These are phyloP conservation scores for Aphelinus certus DNA, from an alignment of 1,140 invertebrate species.

Conservation along the genomic window DNA sequence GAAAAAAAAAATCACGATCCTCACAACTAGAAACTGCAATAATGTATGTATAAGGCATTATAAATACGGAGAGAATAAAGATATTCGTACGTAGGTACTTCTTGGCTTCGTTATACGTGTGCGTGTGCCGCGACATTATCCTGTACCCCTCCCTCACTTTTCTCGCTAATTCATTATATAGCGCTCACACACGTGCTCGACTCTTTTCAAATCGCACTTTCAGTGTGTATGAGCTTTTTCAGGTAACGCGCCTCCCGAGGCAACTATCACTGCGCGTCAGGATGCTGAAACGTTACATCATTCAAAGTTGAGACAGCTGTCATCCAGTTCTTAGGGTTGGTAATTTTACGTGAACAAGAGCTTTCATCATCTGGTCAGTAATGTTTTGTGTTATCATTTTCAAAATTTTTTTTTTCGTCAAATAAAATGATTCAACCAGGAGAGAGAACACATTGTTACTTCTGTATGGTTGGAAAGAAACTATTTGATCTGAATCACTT, in stretches of 20 bases:
- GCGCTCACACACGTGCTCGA: constrained; percentile 30
- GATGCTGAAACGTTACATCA: constrained; percentile 64
- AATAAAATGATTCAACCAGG: too few relatives aligned
- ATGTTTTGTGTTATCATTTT: too few relatives aligned
- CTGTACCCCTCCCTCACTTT: constrained; percentile 48
- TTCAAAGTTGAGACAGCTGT: constrained; percentile 22
- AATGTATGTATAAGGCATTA: constrained; percentile 45
- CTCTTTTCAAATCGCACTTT: constrained; percentile 31
- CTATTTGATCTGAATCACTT: too few relatives aligned
- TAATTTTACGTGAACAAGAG: too few relatives aligned
- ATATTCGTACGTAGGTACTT: constrained; percentile 59
- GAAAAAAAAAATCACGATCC: constrained; percentile 56
- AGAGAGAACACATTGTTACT: too few relatives aligned
- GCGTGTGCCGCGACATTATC: constrained; percentile 59
- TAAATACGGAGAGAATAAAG: constrained; percentile 49
- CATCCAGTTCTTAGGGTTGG: too few relatives aligned
- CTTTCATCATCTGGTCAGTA: too few relatives aligned
- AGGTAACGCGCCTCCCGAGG: constrained; percentile 56
- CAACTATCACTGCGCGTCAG: constrained; percentile 58
- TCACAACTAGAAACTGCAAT: constrained; percentile 46
- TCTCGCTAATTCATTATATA: constrained; percentile 39
- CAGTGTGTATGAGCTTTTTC: constrained; percentile 43
- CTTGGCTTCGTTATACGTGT: constrained; percentile 64
- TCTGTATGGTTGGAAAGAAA: too few relatives aligned
- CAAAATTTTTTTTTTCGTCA: too few relatives aligned